These are phyloP conservation scores for Elegia similella DNA, from an alignment of 2,888 invertebrate species.

Conservation along the genomic window DNA sequence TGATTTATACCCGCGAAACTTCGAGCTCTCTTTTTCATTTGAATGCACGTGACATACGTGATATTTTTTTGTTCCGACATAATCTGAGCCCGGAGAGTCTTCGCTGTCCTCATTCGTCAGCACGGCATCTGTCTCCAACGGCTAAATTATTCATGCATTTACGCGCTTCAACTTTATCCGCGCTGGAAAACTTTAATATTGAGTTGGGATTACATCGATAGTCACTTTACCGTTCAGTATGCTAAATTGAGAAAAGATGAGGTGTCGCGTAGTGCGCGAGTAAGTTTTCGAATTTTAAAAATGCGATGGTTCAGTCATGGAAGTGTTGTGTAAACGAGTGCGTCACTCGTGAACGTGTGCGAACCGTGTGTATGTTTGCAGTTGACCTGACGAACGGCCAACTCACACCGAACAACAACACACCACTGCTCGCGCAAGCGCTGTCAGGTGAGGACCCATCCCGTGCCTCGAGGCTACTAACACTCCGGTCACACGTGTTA, in stretches of 20 bases:
- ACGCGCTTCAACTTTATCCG: conserved; percentile 68
- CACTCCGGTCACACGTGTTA: conserved; percentile 11
- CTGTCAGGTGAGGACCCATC: conserved; percentile 89
- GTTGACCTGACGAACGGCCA: conserved; percentile 98
- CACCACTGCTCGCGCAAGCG: conserved; percentile 96
- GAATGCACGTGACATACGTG: conserved; percentile 81
- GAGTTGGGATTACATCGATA: conserved; percentile 69
- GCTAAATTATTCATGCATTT: conserved; percentile 79
- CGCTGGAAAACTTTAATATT: conserved; percentile 62
- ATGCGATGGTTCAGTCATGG: conserved; percentile 78
- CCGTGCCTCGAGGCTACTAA: conserved; percentile 4
- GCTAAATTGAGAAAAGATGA: conserved; percentile 57
- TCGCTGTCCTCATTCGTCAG: conserved; percentile 69
- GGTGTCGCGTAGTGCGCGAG: conserved; percentile 39
- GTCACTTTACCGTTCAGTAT: conserved; percentile 68
- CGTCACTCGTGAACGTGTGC: conserved; percentile 70
- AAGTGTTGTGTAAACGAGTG: conserved; percentile 60
- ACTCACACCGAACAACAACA: conserved; percentile 97
- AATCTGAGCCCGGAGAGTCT: conserved; percentile 65
- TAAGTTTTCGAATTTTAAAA: conserved; percentile 45
- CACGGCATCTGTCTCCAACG: conserved; percentile 69
- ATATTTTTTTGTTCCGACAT: conserved; percentile 78
- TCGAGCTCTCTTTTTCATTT: conserved; percentile 80
- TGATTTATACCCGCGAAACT: conserved; percentile 81
- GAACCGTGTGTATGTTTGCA: conserved; percentile 87